Percentiles rank a stretch among this genome's conserved stretches.
Conservation (phyloP, 1,140 invertebrate genomes). For the Nilaparvata lugens region DNA sequence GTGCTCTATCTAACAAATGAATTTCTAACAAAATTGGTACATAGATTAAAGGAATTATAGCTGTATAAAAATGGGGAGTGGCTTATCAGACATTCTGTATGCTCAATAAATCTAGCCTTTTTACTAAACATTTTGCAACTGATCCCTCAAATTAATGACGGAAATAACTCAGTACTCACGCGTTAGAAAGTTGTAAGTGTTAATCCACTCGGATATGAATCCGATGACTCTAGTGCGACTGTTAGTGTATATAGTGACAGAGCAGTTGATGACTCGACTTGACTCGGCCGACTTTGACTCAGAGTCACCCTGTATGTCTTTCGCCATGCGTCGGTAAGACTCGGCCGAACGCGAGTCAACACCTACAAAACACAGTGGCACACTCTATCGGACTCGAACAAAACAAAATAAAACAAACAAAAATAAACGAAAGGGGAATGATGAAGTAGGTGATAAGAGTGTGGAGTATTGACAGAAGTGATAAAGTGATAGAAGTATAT, state of each 20-base stretch:
- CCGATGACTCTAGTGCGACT: constrained; percentile 43
- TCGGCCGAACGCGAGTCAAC: background rate
- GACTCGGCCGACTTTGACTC: background rate
- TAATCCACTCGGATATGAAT: constrained; percentile 55
- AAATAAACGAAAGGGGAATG: too few relatives aligned
- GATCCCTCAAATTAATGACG: too few relatives aligned
- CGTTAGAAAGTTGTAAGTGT: constrained; percentile 46
- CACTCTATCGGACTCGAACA: background rate
- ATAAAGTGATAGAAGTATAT: too few relatives aligned
- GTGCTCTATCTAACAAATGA: too few relatives aligned
- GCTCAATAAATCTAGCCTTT: too few relatives aligned
- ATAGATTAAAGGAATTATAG: too few relatives aligned
- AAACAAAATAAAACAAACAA: background rate
- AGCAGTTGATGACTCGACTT: constrained; percentile 36
- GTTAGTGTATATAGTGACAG: constrained; percentile 36
- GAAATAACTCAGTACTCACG: constrained; percentile 38
- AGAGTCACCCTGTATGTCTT: constrained; percentile 14
- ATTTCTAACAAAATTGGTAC: too few relatives aligned
- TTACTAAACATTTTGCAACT: too few relatives aligned
- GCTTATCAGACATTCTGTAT: too few relatives aligned
- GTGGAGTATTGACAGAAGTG: too few relatives aligned
- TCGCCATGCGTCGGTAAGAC: background rate
- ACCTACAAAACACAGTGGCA: background rate
- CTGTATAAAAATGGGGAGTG: too few relatives aligned
- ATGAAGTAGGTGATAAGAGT: too few relatives aligned